Evolutionary conservation across 2,888 invertebrate genomes (phyloP).

Genomic region (Anagyrus pseudococci): DNA sequence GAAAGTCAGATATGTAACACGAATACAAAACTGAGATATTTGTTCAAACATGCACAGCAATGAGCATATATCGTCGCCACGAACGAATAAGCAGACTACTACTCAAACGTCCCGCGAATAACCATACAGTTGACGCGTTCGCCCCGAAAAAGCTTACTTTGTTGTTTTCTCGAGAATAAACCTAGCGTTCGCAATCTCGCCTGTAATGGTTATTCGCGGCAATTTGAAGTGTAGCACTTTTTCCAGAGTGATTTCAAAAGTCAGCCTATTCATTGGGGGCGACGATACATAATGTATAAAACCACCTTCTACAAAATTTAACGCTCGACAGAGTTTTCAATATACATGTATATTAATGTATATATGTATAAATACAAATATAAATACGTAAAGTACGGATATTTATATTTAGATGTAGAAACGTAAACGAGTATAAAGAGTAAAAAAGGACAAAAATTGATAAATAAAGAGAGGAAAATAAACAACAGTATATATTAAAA

Average conservation of each 20-base stretch:
- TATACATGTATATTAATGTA: no score
- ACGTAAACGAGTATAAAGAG: background rate
- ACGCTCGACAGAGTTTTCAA: constrained; percentile 41
- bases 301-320: constrained; percentile 44
- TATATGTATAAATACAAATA: constrained; percentile 34
- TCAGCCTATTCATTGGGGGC: no score
- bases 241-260: no score
- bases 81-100: no score
- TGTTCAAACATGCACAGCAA: constrained; percentile 38
- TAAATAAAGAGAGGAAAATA: background rate
- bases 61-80: constrained; percentile 36
- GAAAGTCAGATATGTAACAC: no score
- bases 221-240: no score
- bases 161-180: no score
- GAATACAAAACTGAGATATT: constrained; percentile 30
- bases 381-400: constrained; percentile 16
- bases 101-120: no score
- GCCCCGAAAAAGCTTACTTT: no score
- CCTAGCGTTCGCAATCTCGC: no score
- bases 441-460: constrained; percentile 1
- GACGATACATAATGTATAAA: background rate
- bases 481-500: constrained; percentile 21
- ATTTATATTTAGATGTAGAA: background rate
- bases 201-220: no score
- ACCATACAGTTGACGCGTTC: no score